Evolutionary conservation across 2,113 vertebrate genomes (phyloP).

Genomic region (Anhinga anhinga): DNA sequence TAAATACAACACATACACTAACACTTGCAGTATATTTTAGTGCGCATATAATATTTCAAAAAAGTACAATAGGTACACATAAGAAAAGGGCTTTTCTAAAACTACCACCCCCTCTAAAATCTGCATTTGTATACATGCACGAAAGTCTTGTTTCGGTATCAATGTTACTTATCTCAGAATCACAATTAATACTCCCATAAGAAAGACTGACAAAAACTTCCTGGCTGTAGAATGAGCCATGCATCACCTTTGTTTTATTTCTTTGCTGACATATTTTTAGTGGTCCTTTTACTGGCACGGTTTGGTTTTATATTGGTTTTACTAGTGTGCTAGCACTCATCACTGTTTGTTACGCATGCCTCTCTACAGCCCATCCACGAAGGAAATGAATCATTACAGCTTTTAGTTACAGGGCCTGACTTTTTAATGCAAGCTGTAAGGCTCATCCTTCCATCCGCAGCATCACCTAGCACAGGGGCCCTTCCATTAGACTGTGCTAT

Average conservation of each 20-base stretch:
- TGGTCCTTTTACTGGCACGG: background rate
- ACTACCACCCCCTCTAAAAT: background rate
- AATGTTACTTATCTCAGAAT: background rate
- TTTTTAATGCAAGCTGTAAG: background rate
- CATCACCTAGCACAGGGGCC: background rate
- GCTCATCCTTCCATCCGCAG: background rate
- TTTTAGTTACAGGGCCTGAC: conserved; percentile 11
- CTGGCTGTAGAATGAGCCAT: background rate
- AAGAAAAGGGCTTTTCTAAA: background rate
- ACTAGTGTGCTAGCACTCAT: background rate
- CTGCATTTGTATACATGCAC: background rate
- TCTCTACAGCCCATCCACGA: background rate
- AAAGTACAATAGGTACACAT: background rate
- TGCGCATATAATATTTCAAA: background rate
- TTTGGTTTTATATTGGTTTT: conserved; percentile 40
- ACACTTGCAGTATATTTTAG: background rate
- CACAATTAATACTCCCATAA: background rate
- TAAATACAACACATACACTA: background rate
- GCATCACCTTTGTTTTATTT: background rate
- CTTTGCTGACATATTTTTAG: background rate
- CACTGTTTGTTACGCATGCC: background rate
- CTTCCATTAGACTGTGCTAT: conserved; percentile 10
- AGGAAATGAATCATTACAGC: conserved; percentile 38
- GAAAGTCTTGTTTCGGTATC: background rate
- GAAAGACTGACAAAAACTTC: background rate